These are phyloP conservation scores for Drosophila pruinosa DNA, from an alignment of 1,140 invertebrate species.

Conservation along the genomic window DNA sequence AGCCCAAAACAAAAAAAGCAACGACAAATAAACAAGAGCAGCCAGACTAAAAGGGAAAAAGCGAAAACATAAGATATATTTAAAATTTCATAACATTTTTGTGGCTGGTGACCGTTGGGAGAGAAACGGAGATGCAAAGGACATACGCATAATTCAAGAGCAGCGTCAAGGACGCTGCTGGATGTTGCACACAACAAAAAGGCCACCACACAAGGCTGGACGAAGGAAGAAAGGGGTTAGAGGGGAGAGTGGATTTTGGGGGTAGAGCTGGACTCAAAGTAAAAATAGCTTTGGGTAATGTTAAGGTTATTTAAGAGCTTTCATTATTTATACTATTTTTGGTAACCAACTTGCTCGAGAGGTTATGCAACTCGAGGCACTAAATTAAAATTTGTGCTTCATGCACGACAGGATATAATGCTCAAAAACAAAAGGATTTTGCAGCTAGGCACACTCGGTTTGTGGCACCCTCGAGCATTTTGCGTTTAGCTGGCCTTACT, in stretches of 20 bases:
- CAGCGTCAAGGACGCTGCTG: slow-evolving; percentile 15
- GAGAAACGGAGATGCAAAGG: not conserved
- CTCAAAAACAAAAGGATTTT: slow-evolving; percentile 23
- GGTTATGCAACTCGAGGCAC: slow-evolving; percentile 14
- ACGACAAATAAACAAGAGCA: slow-evolving; percentile 39
- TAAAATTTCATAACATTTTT: slow-evolving; percentile 59
- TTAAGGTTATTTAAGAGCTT: slow-evolving; percentile 66
- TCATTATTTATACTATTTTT: slow-evolving; percentile 66
- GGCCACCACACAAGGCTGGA: not conserved
- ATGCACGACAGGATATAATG: not conserved
- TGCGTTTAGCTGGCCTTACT: slow-evolving; percentile 57
- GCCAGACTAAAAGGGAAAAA: slow-evolving; percentile 3
- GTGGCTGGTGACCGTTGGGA: not conserved
- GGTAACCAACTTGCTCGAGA: not conserved
- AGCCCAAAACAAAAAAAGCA: slow-evolving; percentile 40
- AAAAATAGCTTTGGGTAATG: slow-evolving; percentile 54
- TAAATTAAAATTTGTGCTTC: slow-evolving; percentile 44
- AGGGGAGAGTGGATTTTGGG: not conserved
- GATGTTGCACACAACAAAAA: slow-evolving; percentile 1
- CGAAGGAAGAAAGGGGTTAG: not conserved
- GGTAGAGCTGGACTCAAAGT: slow-evolving; percentile 21
- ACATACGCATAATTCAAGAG: slow-evolving; percentile 33
- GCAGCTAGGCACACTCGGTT: not conserved
- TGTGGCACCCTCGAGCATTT: not conserved
- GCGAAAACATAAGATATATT: slow-evolving; percentile 45